phyloP scores from a whole-genome alignment of 2,797 vertebrate species.

The Hydrophis major region DNA sequence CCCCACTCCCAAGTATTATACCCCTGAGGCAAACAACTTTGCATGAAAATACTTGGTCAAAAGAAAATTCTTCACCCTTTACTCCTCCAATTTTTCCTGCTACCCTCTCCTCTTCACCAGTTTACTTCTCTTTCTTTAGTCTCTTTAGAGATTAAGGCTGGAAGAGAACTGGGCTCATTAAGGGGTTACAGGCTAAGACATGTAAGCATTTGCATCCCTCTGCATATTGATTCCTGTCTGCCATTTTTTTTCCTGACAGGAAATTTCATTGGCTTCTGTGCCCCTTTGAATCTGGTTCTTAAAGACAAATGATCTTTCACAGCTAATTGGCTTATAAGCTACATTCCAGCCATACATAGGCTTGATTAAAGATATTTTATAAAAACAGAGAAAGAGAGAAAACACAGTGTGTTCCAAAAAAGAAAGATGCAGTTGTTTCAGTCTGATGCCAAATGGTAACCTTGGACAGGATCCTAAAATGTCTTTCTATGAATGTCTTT shows the following conservation, averaged over 20 bases:
- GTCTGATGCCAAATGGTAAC: background rate
- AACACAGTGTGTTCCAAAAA: background rate
- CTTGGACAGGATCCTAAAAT: background rate
- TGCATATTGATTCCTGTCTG: slow-evolving; percentile 44
- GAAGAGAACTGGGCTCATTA: slow-evolving; percentile 22
- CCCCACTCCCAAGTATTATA: slow-evolving; percentile 50
- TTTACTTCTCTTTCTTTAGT: background rate
- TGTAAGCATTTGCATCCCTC: slow-evolving; percentile 25
- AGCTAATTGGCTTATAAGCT: slow-evolving; percentile 52
- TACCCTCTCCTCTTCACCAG: background rate
- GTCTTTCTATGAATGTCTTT: background rate
- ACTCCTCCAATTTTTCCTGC: background rate
- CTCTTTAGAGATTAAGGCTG: background rate
- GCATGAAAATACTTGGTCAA: slow-evolving; percentile 45
- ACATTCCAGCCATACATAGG: background rate
- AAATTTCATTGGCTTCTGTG: slow-evolving; percentile 24
- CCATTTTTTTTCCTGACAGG: background rate
- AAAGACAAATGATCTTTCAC: background rate
- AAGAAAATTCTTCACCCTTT: slow-evolving; percentile 30
- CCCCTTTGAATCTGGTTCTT: background rate
- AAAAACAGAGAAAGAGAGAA: background rate
- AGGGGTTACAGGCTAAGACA: slow-evolving; percentile 16
- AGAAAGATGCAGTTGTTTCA: background rate
- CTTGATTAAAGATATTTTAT: background rate
- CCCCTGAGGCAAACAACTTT: slow-evolving; percentile 25